These are phyloP conservation scores for Diabrotica virgifera DNA, from an alignment of 1,140 invertebrate genomes.

Conservation along the genomic window DNA sequence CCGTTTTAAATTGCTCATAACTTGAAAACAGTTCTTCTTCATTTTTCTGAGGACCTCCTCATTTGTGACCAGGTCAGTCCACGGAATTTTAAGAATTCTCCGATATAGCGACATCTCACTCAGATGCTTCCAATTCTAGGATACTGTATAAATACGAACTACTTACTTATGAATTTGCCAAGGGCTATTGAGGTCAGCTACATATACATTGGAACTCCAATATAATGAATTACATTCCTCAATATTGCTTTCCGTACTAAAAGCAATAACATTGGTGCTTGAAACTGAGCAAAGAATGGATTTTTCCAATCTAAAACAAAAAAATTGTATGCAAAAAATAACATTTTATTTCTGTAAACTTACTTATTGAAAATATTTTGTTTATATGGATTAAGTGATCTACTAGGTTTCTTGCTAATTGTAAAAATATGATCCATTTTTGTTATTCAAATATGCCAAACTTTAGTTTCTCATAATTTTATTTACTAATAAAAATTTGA, in stretches of 20 bases:
- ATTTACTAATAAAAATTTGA: too few relatives aligned
- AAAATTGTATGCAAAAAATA: conserved; percentile 5
- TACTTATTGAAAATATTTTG: conserved; percentile 38
- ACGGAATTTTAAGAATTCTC: too few relatives aligned
- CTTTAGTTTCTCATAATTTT: too few relatives aligned
- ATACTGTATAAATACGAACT: too few relatives aligned
- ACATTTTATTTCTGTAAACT: neutral
- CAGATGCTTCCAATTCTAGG: too few relatives aligned
- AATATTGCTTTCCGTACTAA: conserved; percentile 69
- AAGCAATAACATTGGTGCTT: conserved; percentile 75
- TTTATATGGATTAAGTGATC: conserved; percentile 30
- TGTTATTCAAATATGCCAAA: neutral
- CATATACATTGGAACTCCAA: conserved; percentile 78
- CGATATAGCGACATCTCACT: too few relatives aligned
- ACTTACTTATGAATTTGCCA: conserved; percentile 75
- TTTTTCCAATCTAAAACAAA: conserved; percentile 39
- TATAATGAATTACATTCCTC: conserved; percentile 63
- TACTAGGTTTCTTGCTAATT: conserved; percentile 37
- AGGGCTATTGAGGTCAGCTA: conserved; percentile 81
- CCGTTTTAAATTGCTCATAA: too few relatives aligned
- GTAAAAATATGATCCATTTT: conserved; percentile 45
- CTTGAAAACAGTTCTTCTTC: too few relatives aligned
- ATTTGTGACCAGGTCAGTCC: too few relatives aligned
- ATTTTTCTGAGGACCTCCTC: too few relatives aligned
- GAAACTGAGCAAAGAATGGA: conserved; percentile 67